These are phyloP conservation scores for Tapirus indicus DNA, from an alignment of 2,797 vertebrate genomes.

Conservation along the genomic window DNA sequence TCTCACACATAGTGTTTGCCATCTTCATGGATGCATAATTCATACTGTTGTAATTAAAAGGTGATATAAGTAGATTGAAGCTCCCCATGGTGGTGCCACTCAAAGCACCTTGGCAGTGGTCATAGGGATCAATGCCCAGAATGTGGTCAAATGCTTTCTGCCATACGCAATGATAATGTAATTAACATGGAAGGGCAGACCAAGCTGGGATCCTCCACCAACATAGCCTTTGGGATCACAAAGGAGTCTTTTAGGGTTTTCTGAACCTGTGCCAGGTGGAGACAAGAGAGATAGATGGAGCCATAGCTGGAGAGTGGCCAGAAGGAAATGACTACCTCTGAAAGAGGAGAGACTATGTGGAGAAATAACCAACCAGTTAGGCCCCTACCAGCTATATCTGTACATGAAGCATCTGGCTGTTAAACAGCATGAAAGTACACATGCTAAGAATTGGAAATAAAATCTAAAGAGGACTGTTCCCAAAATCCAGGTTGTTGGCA, in stretches of 20 bases:
- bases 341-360: not conserved
- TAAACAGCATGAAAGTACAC: not conserved
- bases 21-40: constrained; percentile 55
- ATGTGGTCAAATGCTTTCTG: not conserved
- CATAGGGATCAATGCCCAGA: constrained; percentile 17
- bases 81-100: constrained; percentile 4
- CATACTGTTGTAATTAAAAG: constrained; percentile 65
- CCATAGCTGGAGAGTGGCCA: not conserved
- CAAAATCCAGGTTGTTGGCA: not conserved
- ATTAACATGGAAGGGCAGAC: not conserved
- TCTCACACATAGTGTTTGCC: not conserved
- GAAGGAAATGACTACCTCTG: not conserved
- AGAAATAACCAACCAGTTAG: not conserved
- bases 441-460: not conserved
- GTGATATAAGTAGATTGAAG: not conserved
- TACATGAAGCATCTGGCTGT: not conserved
- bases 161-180: constrained; percentile 51
- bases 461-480: not conserved
- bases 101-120: not conserved
- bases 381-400: not conserved
- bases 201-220: not conserved
- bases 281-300: not conserved
- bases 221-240: not conserved
- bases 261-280: not conserved
- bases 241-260: not conserved